A percentile compares a stretch with the other conserved stretches of the same genome.
These are phyloP conservation scores for Empidonax alnorum DNA, from an alignment of 2,113 vertebrate genomes.

Conservation along the genomic window DNA sequence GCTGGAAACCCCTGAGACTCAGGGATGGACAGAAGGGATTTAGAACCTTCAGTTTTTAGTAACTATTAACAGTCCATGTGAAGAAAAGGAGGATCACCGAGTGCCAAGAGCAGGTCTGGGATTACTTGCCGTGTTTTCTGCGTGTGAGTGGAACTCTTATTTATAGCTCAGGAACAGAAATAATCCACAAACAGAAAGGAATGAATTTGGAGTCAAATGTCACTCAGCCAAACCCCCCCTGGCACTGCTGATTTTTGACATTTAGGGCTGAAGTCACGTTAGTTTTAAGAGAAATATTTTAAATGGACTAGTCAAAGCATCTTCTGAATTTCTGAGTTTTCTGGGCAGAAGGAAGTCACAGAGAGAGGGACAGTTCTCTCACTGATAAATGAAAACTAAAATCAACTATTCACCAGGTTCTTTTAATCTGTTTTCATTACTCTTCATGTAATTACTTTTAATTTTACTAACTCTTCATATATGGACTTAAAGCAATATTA, in stretches of 20 bases:
- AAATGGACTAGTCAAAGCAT: not conserved
- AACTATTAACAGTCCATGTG: fast-evolving
- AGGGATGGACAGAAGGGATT: not conserved
- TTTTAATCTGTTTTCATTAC: not conserved
- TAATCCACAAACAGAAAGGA: not conserved
- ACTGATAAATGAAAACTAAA: not conserved
- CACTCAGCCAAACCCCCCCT: not conserved
- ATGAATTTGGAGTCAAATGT: not conserved
- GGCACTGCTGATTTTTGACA: not conserved
- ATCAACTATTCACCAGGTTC: not conserved
- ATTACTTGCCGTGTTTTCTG: not conserved
- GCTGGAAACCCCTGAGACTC: not conserved
- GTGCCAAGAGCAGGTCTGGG: not conserved
- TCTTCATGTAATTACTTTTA: not conserved
- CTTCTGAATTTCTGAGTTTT: not conserved
- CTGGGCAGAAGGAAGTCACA: not conserved
- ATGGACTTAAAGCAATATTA: not conserved
- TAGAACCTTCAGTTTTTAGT: not conserved
- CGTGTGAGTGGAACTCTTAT: not conserved
- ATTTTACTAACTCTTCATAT: not conserved
- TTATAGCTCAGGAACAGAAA: not conserved
- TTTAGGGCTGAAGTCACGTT: not conserved
- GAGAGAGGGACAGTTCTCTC: not conserved
- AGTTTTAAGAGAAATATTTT: not conserved
- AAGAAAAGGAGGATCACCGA: not conserved